Percentiles rank a stretch among this genome's conserved stretches.
Conservation (phyloP, 1,140 invertebrate genomes). For the Apis laboriosa region DNA sequence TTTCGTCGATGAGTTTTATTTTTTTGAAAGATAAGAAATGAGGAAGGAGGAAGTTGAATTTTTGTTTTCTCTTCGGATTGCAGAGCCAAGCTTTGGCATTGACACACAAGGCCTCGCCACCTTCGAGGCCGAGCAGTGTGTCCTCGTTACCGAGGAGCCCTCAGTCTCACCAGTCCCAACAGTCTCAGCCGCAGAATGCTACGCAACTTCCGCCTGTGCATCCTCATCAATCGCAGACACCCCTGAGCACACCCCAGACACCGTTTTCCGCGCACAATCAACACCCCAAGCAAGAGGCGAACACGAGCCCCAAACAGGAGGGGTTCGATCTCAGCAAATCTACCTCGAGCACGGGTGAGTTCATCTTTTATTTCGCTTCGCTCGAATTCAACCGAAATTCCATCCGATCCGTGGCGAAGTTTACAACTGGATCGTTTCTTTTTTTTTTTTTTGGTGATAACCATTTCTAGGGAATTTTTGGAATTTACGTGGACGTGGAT, state of each 20-base stretch:
- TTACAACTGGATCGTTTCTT: no score
- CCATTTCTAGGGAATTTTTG: no score
- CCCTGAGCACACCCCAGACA: conserved; percentile 75
- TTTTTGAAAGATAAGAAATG: not conserved
- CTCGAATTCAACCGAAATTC: no score
- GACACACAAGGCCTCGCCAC: conserved; percentile 83
- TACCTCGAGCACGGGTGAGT: conserved; percentile 81
- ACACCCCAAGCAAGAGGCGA: conserved; percentile 77
- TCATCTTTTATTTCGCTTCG: not conserved
- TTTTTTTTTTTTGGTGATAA: no score
- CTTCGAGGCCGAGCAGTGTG: conserved; percentile 78
- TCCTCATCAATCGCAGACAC: conserved; percentile 74
- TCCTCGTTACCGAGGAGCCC: conserved; percentile 78
- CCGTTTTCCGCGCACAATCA: conserved; percentile 79
- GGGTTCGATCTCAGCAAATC: conserved; percentile 84
- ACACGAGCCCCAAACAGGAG: conserved; percentile 83
- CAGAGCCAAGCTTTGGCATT: conserved; percentile 84
- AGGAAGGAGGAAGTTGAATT: not conserved
- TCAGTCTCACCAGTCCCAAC: conserved; percentile 75
- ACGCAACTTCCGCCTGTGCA: conserved; percentile 73
- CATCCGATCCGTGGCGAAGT: no score
- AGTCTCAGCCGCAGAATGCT: conserved; percentile 71
- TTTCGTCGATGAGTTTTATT: no score
- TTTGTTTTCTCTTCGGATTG: conserved; percentile 61
- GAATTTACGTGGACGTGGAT: no score